phyloP scores from a whole-genome alignment of 2,888 invertebrate genomes.

The Tanytarsus gracilentus region DNA sequence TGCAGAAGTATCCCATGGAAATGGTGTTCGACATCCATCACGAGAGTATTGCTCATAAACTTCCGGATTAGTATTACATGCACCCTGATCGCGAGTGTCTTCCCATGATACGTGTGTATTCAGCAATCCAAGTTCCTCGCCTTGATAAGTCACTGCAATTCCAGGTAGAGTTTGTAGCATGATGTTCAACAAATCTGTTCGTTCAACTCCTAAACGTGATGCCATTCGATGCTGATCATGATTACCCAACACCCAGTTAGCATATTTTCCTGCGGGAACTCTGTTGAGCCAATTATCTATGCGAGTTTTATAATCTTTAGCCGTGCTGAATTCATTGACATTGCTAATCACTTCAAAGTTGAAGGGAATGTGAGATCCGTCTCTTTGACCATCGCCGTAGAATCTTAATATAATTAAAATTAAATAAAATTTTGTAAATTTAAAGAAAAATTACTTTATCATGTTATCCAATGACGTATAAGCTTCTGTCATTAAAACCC shows the following conservation, averaged over 20 bases:
- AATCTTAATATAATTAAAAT: slow-evolving; percentile 41
- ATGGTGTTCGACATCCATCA: slow-evolving; percentile 52
- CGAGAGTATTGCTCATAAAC: slow-evolving; percentile 51
- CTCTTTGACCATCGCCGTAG: slow-evolving; percentile 46
- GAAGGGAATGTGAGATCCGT: slow-evolving; percentile 55
- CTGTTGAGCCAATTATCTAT: slow-evolving; percentile 51
- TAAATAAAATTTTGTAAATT: no score
- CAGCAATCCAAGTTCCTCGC: slow-evolving; percentile 75
- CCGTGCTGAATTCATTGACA: slow-evolving; percentile 48
- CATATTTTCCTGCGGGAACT: slow-evolving; percentile 47
- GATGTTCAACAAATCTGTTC: slow-evolving; percentile 58
- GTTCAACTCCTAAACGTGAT: slow-evolving; percentile 52
- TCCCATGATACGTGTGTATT: slow-evolving; percentile 54
- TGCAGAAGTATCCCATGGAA: slow-evolving; percentile 45
- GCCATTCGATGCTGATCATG: slow-evolving; percentile 58
- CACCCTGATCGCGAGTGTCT: slow-evolving; percentile 56
- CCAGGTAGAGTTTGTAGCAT: slow-evolving; percentile 53
- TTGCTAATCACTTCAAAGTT: slow-evolving; percentile 53
- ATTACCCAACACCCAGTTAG: slow-evolving; percentile 66
- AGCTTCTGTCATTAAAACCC: slow-evolving; percentile 52
- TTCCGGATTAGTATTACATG: slow-evolving; percentile 52
- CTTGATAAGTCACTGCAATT: slow-evolving; percentile 53
- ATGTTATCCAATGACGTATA: slow-evolving; percentile 49
- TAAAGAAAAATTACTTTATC: no score
- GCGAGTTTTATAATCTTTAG: slow-evolving; percentile 45